Conservation (phyloP, 2,888 invertebrate genomes). For the Ichneumoninae sp. region DNA sequence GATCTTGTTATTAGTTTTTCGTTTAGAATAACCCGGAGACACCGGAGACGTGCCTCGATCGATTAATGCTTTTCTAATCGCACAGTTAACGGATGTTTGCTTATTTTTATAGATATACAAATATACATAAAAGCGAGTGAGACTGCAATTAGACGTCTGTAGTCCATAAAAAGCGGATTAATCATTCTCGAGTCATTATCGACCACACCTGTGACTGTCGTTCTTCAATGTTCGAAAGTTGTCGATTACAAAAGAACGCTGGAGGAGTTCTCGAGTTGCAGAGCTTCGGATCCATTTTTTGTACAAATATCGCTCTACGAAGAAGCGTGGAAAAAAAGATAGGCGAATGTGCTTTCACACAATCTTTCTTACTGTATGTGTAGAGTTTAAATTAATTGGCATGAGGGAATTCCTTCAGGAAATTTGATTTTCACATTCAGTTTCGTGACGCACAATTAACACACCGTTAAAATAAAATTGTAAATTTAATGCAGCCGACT, state of each 20-base stretch:
- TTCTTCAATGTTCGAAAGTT: neutral
- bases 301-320: too few relatives aligned
- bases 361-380: neutral
- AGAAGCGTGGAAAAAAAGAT: too few relatives aligned
- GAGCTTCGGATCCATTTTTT: neutral
- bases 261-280: neutral
- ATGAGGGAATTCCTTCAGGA: neutral
- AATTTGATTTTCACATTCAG: neutral
- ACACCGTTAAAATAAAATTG: neutral
- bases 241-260: neutral
- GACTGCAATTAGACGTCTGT: neutral
- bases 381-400: neutral
- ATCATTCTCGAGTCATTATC: neutral
- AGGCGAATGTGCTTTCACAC: neutral
- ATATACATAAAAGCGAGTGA: neutral
- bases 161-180: neutral
- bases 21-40: neutral
- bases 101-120: neutral
- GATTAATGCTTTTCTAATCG: conserved; percentile 35
- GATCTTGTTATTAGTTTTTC: neutral
- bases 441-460: conserved; percentile 43
- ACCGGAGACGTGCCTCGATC: neutral
- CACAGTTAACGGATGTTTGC: neutral
- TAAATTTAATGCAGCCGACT: too few relatives aligned
- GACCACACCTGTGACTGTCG: neutral